These are phyloP conservation scores for Epizoanthus illoricatus DNA, from an alignment of 92 coral and sea anemone species.

Conservation along the genomic window DNA sequence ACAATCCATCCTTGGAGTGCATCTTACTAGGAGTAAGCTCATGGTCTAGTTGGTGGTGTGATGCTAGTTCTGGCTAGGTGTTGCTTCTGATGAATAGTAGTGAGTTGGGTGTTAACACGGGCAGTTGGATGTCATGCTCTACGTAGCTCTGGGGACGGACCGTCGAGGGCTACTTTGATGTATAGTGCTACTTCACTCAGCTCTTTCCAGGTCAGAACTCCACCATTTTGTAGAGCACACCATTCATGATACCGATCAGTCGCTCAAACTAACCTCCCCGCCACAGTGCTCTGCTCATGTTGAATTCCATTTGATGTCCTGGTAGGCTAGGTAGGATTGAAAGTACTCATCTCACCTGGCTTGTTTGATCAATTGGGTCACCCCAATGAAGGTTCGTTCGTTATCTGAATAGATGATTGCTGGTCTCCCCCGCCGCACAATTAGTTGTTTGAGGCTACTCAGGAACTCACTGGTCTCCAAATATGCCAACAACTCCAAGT, in stretches of 20 bases:
- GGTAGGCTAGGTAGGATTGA: slow-evolving; percentile 14
- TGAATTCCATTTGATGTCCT: slow-evolving; percentile 11
- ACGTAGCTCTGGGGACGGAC: not conserved
- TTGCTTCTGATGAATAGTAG: not conserved
- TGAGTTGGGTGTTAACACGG: not conserved
- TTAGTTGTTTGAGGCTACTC: not conserved
- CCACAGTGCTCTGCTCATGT: slow-evolving; percentile 19
- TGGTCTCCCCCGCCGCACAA: not conserved
- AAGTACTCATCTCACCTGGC: not conserved
- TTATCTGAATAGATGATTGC: not conserved
- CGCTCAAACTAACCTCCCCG: slow-evolving; percentile 22
- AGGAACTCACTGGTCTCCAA: not conserved
- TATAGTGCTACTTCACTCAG: not conserved
- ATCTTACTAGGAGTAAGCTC: not conserved
- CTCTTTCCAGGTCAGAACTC: not conserved
- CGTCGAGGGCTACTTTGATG: not conserved
- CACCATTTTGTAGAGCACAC: not conserved
- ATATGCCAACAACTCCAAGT: not conserved
- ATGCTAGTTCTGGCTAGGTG: not conserved
- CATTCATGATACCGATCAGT: not conserved
- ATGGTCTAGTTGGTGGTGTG: not conserved
- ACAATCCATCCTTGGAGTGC: not conserved
- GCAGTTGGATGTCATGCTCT: not conserved
- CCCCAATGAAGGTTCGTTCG: not conserved
- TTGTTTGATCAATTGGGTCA: not conserved